These are phyloP conservation scores for Henicopernis longicauda DNA, from an alignment of 2,113 vertebrate species.

Conservation along the genomic window DNA sequence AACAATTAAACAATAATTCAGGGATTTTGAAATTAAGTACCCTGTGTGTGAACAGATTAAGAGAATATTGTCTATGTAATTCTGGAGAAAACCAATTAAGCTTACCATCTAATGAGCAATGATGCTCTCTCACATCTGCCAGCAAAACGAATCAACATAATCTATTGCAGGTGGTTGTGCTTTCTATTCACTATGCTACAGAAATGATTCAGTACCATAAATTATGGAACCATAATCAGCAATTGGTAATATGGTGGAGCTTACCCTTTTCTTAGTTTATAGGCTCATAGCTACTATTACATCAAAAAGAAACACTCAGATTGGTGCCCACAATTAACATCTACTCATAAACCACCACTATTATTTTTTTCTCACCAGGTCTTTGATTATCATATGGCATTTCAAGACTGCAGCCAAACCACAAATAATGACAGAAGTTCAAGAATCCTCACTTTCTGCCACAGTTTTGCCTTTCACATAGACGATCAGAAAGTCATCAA, in stretches of 20 bases:
- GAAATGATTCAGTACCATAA: conserved; percentile 24
- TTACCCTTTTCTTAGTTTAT: not conserved
- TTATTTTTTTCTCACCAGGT: not conserved
- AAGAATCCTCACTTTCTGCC: not conserved
- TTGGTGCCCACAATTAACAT: conserved; percentile 12
- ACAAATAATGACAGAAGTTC: not conserved
- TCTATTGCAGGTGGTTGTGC: conserved; percentile 8
- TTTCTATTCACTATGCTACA: not conserved
- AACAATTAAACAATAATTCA: conserved; percentile 58
- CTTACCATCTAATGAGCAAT: conserved; percentile 29
- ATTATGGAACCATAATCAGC: conserved; percentile 9
- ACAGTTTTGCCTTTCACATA: not conserved
- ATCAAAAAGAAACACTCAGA: not conserved
- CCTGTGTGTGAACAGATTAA: conserved; percentile 51
- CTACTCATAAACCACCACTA: not conserved
- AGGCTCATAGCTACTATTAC: not conserved
- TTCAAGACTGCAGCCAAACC: not conserved
- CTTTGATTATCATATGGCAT: not conserved
- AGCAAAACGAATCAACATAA: conserved; percentile 50
- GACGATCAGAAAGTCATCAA: not conserved
- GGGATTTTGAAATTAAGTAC: conserved; percentile 50
- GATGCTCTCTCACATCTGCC: conserved; percentile 47
- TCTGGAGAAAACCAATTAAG: conserved; percentile 64
- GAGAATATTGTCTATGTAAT: conserved; percentile 48
- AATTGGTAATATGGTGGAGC: not conserved